Base-by-base conservation (phyloP, 53 echinoderm and acorn worm genomes). In the Glandiceps talaboti region DNA sequence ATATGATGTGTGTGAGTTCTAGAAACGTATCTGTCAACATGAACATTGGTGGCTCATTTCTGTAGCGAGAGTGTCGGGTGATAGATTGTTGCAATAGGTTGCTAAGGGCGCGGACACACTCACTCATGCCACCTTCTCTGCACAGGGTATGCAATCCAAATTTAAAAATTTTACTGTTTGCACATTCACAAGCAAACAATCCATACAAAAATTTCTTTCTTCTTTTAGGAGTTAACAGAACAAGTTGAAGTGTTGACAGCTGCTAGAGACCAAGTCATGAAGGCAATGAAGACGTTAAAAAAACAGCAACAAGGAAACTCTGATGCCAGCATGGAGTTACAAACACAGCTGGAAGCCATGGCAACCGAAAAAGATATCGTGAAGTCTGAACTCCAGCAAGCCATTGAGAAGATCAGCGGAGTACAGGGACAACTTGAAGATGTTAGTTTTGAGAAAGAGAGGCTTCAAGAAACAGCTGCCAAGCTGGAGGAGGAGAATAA, bases 241-340 rank as follows among this genome's bases (percentile, higher is more conserved):
- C 92, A 94, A 77, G 79, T 92, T 14, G 73, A 81, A 0, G 33
- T 96, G 27, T 75, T 96, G 73, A 91, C 92, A 25, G 90, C 86
- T 30, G 96, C 96, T 14, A 81, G 96, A 79, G 96, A 96, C 78
- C 87, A 92, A 76, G 89, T 91, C 1, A 73, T 96, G 33, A 86
- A 89, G 28, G 90, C 96, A 0, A 83, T 96, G 30, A 90, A 91
- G 79, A 77, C 85, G 27, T 79, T 88, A 77, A 92, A 95, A 78
- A 88, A 92, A 30, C 86, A 85, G 12, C 77, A 81, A 31, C 79
- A 64, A 45, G 64, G 20, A 6, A 45, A 6, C 64, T 6, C 6
- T 20, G 20, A 20, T 31, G 82, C 64, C 64, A 45, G 64, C 20
- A 20, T 20, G 31, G 82, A 84, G 32, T 82, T 90, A 27, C 82